Base-by-base conservation (phyloP, 2,797 vertebrate species). In the Picus viridis region DNA sequence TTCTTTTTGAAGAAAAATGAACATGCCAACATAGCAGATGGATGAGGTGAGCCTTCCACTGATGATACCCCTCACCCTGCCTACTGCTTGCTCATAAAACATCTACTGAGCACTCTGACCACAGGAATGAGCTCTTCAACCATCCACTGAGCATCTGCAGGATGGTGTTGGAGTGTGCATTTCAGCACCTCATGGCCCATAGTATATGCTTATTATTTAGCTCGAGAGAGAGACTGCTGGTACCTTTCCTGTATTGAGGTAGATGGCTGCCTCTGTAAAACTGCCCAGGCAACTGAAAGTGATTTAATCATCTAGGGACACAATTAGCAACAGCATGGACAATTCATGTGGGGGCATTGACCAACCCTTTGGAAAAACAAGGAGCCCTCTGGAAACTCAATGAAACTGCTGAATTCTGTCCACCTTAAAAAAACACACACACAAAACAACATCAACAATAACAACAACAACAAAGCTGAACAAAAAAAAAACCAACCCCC, bases 1-100 rank as follows among this genome's bases (percentile, higher is more conserved):
- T 78, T 13, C 17, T 90, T 74, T 88, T 41, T 36, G 13, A 78
- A 88, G 34, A 22, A 41, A 84, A 84, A 69, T 24, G 32, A 75
- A 13, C 16, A 34, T 7, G 13, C 2, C 0, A 0, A 61, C 19
- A 36, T 7, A 43, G 39, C 51, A 87, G 26, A 53, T 7, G 23
- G n/a, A 69, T 39, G 63, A 85, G 0, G 2, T 20, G 53, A 78
- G 7, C 18, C 7, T 83, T 87, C 62, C 41, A 43, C 11, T 0
- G 0, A 63, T 19, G 29, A 36, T 64, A 10, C 20, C 20, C 58
- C 7, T 85, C 63, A 85, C 2, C 10, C 10, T 63, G 67, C 18
- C 54, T 65, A 14, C 19, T 3, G 3, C 67, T 84, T 70, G 6
- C 6, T 83, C 26, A 23, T 32, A 78, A 70, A 88, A 29, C 11